Base-by-base conservation (phyloP, 1,140 invertebrate species). In the Apis laboriosa region DNA sequence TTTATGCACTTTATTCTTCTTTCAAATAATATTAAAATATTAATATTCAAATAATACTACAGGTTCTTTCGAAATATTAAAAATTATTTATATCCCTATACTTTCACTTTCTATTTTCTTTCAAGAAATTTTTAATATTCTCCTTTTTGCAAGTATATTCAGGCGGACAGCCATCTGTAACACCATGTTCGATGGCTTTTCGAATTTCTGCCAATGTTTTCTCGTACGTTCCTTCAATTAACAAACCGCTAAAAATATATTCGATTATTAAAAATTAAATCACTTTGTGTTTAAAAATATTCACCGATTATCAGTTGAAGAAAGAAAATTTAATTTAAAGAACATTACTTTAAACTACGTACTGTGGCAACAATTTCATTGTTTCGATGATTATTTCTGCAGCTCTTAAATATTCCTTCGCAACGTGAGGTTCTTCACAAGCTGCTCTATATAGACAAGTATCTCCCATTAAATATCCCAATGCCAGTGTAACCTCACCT, bases 391-490 rank as follows among this genome's bases (percentile, higher is more conserved):
- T 91, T 80, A 97, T 95, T 85, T 97, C 96, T 21, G 96, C 96
- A 5, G 97, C 97, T 19, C 96, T 95, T 9, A 96, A 94, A 91
- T 98, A 98, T 77, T 97, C 94, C 63, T 95, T 95, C 13, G 97
- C 97, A 63, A 96, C 95, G 60, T 95, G 92, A 0, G 97, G 97
- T 80, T 96, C 95, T 86, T 96, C 95, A 86, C 97, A 98, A 73
- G 97, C 96, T 7, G 97, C 95, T 51, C 96, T 95, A 91, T 97
- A 96, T 3, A 98, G 93, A 89, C 97, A 98, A n/a, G 95, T 95
- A 89, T 97, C 96, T 68, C 96, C 96, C n/a, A 96, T 95, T 43
- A 97, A 89, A 90, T 96, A 97, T 77, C 96, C 96, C 63, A 96
- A 92, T 88, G 97, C 96, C 9, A 97, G 89, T 28, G 96, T 93